These are phyloP conservation scores for Megastigmus dorsalis DNA, from an alignment of 2,888 invertebrate species.

Conservation along the genomic window DNA sequence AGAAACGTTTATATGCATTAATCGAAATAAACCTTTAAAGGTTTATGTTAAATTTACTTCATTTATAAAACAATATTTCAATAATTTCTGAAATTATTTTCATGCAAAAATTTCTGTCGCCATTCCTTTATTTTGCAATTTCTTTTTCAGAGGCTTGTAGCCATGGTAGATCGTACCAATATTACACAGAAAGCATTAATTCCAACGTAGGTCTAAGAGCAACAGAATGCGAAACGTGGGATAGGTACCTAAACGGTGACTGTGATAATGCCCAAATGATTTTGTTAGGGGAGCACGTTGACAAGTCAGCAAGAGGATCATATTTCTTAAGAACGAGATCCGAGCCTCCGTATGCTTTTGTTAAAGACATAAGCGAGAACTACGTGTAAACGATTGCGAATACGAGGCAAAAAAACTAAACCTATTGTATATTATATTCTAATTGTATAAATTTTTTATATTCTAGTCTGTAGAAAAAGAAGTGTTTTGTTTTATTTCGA, in stretches of 20 bases:
- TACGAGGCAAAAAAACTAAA: constrained; percentile 4
- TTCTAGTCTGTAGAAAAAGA: constrained; percentile 51
- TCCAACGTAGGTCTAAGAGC: constrained; percentile 69
- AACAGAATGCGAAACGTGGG: constrained; percentile 71
- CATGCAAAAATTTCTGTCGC: no score
- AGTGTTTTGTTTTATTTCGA: constrained; percentile 34
- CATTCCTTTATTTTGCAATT: no score
- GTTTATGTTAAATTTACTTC: no score
- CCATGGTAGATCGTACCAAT: constrained; percentile 74
- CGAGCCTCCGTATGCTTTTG: constrained; percentile 65
- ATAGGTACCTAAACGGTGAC: constrained; percentile 64
- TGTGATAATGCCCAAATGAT: constrained; percentile 61
- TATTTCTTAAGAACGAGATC: constrained; percentile 69
- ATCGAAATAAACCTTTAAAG: no score
- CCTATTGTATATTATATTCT: no score
- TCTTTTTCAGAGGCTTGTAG: constrained; percentile 74
- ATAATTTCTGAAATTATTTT: no score
- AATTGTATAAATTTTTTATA: constrained; percentile 46
- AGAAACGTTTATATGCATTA: no score
- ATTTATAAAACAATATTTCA: no score
- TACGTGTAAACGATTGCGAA: constrained; percentile 22
- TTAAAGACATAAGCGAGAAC: constrained; percentile 38
- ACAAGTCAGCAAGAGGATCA: constrained; percentile 65
- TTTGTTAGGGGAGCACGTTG: constrained; percentile 69
- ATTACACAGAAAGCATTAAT: constrained; percentile 75